These are phyloP conservation scores for Rhopalosiphum padi DNA, from an alignment of 1,140 invertebrate genomes.

Conservation along the genomic window DNA sequence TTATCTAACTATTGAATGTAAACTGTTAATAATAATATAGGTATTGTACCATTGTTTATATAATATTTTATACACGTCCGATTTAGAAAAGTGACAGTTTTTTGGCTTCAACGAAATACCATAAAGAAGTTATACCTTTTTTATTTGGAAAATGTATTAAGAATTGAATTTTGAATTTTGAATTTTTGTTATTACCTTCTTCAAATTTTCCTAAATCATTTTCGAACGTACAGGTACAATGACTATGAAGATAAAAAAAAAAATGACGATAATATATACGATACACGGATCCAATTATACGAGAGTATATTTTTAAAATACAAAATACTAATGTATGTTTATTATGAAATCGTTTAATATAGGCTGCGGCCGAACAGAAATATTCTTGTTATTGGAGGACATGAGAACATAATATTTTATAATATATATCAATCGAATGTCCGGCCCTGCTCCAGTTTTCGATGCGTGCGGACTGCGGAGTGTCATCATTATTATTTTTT, in stretches of 20 bases:
- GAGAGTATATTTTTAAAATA: background rate
- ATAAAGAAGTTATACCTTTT: background rate
- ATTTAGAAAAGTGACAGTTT: background rate
- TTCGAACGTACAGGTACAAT: background rate
- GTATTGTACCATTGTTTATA: background rate
- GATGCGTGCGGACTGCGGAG: background rate
- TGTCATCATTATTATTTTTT: background rate
- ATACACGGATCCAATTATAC: background rate
- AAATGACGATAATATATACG: background rate
- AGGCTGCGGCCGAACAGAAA: background rate
- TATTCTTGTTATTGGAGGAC: background rate
- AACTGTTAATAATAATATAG: background rate
- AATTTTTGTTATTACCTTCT: background rate
- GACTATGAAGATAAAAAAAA: background rate
- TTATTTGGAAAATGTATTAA: background rate
- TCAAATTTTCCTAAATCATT: background rate
- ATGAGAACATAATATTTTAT: constrained; percentile 16
- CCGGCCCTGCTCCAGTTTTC: constrained; percentile 43
- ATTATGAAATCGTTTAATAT: background rate
- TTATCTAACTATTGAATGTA: background rate
- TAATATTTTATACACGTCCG: background rate
- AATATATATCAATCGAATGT: background rate
- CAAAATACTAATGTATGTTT: background rate
- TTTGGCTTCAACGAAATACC: background rate
- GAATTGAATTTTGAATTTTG: background rate